Base-by-base conservation (phyloP, 2,113 vertebrate species). In the Tychaedon coryphoeus region DNA sequence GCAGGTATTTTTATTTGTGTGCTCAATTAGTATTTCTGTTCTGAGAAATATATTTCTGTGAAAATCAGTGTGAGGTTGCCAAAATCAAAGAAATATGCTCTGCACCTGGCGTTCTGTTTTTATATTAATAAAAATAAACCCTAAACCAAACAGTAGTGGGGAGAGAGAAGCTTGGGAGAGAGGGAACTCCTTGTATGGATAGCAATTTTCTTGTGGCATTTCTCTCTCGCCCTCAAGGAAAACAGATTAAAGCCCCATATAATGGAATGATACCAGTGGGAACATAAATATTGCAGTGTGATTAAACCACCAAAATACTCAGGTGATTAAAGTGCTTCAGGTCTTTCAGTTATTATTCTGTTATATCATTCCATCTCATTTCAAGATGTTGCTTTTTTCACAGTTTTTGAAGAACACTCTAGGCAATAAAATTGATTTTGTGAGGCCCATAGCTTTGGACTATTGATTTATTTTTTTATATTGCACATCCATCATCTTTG, bases 221-320 rank as follows among this genome's bases (percentile, higher is more conserved):
- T 87, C 53, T 91, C 26, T 54, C 76, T 90, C 47, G 5, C 43
- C 78, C 58, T 92, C 25, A 75, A 86, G 42, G 40, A 85, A 90
- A 93, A 85, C 8, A 61, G 34, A 71, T 87, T 96, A 75, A 93
- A 95, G 51, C 38, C 60, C 80, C 18, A 62, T 66, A 28, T 86
- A 91, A 88, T 80, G 79, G 86, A 83, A 80, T 62, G 34, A 73
- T 92, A 86, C 58, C 23, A 0, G 19, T 47, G 57, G 54, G 56
- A 95, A 34, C 60, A 80, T 86, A 83, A 96, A 80, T 92, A 94
- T 73, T 83, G 64, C 60, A 64, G n/a, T 86, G 61, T 86, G 86
- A 93, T 94, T 95, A 95, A 93, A 86, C 79, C 47, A 77, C 80
- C 23, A 58, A 94, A 94, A 93, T 91, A 87, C 72, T 86, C 83